phyloP scores from a whole-genome alignment of 2,113 vertebrate genomes.

The Ciconia boyciana region DNA sequence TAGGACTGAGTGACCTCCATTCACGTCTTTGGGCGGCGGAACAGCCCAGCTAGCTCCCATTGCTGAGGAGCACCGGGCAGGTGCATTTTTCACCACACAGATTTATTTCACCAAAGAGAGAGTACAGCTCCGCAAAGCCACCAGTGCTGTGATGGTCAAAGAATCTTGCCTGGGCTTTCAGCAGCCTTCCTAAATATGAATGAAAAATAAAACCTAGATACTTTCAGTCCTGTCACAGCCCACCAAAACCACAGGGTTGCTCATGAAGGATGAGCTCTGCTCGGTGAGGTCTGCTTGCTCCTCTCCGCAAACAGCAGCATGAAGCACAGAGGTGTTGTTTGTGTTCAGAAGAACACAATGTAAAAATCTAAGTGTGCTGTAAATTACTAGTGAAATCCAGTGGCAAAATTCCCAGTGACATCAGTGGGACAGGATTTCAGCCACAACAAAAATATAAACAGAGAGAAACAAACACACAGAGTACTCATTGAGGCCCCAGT shows the following conservation, averaged over 20 bases:
- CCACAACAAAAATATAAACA: neutral
- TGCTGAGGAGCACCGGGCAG: accelerated
- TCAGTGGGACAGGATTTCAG: neutral
- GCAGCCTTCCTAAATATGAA: neutral
- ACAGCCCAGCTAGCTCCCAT: neutral
- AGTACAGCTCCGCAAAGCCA: neutral
- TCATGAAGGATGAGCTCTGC: neutral
- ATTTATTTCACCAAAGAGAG: neutral
- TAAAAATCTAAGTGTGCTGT: neutral
- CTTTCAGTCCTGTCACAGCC: neutral
- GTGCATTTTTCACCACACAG: neutral
- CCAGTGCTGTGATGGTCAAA: neutral
- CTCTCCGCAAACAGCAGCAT: neutral
- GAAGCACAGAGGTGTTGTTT: neutral
- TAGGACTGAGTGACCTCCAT: neutral
- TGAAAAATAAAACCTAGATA: neutral
- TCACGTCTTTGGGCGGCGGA: neutral
- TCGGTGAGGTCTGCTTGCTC: neutral
- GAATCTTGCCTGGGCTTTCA: neutral
- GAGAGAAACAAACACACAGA: neutral
- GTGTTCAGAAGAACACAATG: neutral
- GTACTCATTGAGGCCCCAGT: neutral
- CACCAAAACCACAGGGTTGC: neutral
- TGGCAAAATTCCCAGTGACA: neutral
- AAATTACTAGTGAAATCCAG: neutral